Evolutionary conservation across 2,797 vertebrate species (phyloP).

Genomic region (Danio choprae): DNA sequence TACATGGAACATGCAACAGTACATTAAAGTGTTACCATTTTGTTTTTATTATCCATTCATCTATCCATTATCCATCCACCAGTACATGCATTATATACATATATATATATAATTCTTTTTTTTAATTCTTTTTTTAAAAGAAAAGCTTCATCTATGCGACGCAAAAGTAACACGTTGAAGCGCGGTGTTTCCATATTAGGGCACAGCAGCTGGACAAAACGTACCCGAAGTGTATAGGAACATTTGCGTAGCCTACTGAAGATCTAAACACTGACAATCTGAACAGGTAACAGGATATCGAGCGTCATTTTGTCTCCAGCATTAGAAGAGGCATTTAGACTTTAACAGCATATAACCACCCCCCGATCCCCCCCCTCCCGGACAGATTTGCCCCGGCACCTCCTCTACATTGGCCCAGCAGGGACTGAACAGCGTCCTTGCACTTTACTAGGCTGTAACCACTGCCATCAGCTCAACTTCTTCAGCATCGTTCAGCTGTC

Average conservation of each 20-base stretch:
- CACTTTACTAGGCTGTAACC: conserved; percentile 44
- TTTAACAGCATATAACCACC: conserved; percentile 37
- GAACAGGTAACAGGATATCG: background rate
- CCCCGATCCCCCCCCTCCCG: conserved; percentile 23
- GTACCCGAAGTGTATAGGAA: background rate
- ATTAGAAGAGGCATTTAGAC: conserved; percentile 25
- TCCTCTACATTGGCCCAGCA: conserved; percentile 46
- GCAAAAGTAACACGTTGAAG: conserved; percentile 4
- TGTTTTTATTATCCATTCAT: too few relatives aligned
- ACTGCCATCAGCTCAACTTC: conserved; percentile 54
- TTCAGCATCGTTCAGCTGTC: conserved; percentile 48
- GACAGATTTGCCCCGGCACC: conserved; percentile 40
- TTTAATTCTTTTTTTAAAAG: too few relatives aligned
- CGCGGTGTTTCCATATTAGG: conserved; percentile 56
- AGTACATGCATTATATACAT: too few relatives aligned
- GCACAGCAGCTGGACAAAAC: conserved; percentile 19
- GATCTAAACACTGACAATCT: conserved; percentile 33
- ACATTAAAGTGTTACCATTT: too few relatives aligned
- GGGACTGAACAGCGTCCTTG: conserved; percentile 50
- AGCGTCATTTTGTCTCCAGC: conserved; percentile 34
- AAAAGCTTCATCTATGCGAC: conserved; percentile 8
- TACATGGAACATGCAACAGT: background rate
- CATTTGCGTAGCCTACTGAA: conserved; percentile 31
- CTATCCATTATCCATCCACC: too few relatives aligned
- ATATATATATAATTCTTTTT: background rate